These are phyloP conservation scores for Trichopoda pennipes DNA, from an alignment of 2,888 invertebrate genomes.

Conservation along the genomic window DNA sequence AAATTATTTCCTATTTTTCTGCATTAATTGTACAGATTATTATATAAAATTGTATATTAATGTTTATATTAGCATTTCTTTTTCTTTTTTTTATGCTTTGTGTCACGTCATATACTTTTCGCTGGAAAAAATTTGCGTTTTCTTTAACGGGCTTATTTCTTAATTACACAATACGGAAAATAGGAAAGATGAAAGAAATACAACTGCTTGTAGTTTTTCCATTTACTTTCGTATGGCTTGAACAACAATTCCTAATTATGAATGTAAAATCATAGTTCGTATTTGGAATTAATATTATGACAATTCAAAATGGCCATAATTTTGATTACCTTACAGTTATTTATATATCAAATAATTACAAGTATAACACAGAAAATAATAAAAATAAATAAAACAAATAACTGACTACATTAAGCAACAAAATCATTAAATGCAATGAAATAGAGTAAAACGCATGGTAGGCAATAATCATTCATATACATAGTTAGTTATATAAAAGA, in stretches of 20 bases:
- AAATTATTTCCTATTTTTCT: neutral
- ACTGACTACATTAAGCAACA: no score
- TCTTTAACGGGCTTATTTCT: neutral
- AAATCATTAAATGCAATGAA: no score
- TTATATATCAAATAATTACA: neutral
- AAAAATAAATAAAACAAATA: no score
- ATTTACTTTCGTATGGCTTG: no score
- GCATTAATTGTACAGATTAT: constrained; percentile 11
- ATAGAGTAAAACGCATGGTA: no score
- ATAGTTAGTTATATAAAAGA: no score
- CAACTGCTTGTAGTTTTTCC: no score
- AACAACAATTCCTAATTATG: no score
- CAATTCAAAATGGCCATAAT: constrained; percentile 29
- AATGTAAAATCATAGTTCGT: neutral
- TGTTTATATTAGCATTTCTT: neutral
- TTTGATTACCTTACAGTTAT: neutral
- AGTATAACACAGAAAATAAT: neutral
- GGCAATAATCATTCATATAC: no score
- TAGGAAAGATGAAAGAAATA: neutral
- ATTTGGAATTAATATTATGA: constrained; percentile 44
- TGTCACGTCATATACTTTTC: constrained; percentile 12
- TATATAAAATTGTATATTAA: constrained; percentile 15
- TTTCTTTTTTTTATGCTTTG: constrained; percentile 2
- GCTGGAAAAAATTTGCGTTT: constrained; percentile 1
- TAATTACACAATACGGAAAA: neutral